These are phyloP conservation scores for Melanotaenia nigrans DNA, from an alignment of 2,797 vertebrate species.

Conservation along the genomic window DNA sequence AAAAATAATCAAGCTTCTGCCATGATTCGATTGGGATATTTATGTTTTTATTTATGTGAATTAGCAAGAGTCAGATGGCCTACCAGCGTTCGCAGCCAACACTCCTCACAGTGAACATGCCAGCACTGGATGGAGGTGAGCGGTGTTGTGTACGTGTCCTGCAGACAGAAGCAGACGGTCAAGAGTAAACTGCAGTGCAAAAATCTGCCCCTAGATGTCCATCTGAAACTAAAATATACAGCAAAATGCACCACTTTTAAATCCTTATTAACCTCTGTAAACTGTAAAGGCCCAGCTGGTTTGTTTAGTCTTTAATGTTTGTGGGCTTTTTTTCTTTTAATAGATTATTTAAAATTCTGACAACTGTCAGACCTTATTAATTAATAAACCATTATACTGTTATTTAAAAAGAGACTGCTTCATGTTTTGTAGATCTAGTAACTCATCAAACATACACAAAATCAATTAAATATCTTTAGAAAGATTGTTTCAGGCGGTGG, in stretches of 20 bases:
- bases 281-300: no score
- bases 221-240: slow-evolving; percentile 21
- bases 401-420: not conserved
- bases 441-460: no score
- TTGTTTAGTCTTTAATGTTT: no score
- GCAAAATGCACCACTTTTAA: not conserved
- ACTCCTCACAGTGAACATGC: slow-evolving; percentile 90
- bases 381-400: not conserved
- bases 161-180: slow-evolving; percentile 22
- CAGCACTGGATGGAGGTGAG: slow-evolving; percentile 90
- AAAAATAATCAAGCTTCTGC: not conserved
- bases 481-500: not conserved
- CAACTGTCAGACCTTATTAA: not conserved
- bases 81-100: slow-evolving; percentile 88
- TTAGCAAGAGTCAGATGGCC: slow-evolving; percentile 16
- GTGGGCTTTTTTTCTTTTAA: no score
- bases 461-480: not conserved
- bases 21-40: not conserved
- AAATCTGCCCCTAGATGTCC: slow-evolving; percentile 71
- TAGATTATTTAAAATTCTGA: no score
- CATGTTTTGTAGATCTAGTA: not conserved
- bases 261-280: not conserved
- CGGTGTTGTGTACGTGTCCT: slow-evolving; percentile 86
- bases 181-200: slow-evolving; percentile 26
- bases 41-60: not conserved